Evolutionary conservation across 2,888 invertebrate species (phyloP).

Genomic region (Chaetogeoica ovagalla): DNA sequence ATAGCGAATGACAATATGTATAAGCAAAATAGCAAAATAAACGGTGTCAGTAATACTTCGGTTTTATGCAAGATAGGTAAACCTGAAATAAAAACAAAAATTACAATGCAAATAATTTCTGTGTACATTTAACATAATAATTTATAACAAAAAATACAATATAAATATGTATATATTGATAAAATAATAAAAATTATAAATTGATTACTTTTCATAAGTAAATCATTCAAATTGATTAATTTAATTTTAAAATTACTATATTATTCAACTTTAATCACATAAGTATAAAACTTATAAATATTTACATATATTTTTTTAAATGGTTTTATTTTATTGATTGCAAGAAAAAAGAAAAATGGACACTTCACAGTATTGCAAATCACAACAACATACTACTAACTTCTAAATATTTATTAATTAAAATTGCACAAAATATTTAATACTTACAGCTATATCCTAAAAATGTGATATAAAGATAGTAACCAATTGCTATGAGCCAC

Average conservation of each 20-base stretch:
- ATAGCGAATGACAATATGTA: constrained; percentile 77
- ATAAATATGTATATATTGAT: neutral
- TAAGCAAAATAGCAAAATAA: constrained; percentile 75
- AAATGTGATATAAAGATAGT: constrained; percentile 96
- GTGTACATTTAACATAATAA: neutral
- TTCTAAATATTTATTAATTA: neutral
- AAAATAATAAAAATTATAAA: neutral
- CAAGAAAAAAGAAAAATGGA: too few relatives aligned
- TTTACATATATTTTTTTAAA: too few relatives aligned
- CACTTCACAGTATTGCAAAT: too few relatives aligned
- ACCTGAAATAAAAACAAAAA: constrained; percentile 65
- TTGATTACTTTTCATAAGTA: too few relatives aligned
- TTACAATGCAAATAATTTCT: neutral
- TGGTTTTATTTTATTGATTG: too few relatives aligned
- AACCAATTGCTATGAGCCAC: constrained; percentile 87
- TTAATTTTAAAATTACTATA: too few relatives aligned
- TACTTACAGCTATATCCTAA: constrained; percentile 90
- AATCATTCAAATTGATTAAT: too few relatives aligned
- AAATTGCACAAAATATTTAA: constrained; percentile 32
- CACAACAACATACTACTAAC: too few relatives aligned
- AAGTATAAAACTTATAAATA: too few relatives aligned
- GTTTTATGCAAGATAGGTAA: constrained; percentile 85
- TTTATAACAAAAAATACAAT: too few relatives aligned
- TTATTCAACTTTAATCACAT: too few relatives aligned
- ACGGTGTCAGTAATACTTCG: constrained; percentile 78